Conservation (phyloP, 2,113 vertebrate species). For the Progne subis region DNA sequence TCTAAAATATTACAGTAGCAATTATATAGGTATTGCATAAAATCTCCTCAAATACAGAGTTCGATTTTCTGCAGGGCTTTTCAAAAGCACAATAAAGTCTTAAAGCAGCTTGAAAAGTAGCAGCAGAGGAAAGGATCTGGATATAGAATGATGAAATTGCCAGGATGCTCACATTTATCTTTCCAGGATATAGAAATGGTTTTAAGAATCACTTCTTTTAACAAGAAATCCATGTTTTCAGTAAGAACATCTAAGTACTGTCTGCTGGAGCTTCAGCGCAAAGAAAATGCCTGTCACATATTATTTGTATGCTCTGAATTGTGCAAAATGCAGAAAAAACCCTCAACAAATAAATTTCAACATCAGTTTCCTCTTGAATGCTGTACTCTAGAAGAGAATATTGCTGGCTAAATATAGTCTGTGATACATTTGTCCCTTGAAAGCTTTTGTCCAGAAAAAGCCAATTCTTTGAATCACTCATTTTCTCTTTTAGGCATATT, state of each 20-base stretch:
- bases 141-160: neutral
- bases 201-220: neutral
- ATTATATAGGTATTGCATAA: neutral
- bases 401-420: neutral
- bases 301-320: neutral
- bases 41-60: neutral
- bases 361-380: neutral
- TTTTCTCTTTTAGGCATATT: neutral
- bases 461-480: neutral
- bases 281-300: neutral
- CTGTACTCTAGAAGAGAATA: neutral
- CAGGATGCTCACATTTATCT: neutral
- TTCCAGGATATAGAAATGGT: neutral
- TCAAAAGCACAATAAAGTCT: neutral
- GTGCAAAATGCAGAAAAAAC: neutral
- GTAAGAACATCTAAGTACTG: neutral
- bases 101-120: neutral
- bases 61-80: neutral
- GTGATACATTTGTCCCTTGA: neutral
- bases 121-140: neutral
- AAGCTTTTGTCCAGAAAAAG: neutral
- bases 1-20: neutral
- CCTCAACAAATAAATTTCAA: neutral
- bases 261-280: neutral
- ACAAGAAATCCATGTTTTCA: neutral